Evolutionary conservation across 2,113 vertebrate genomes (phyloP).

Genomic region (Scolopax mira): DNA sequence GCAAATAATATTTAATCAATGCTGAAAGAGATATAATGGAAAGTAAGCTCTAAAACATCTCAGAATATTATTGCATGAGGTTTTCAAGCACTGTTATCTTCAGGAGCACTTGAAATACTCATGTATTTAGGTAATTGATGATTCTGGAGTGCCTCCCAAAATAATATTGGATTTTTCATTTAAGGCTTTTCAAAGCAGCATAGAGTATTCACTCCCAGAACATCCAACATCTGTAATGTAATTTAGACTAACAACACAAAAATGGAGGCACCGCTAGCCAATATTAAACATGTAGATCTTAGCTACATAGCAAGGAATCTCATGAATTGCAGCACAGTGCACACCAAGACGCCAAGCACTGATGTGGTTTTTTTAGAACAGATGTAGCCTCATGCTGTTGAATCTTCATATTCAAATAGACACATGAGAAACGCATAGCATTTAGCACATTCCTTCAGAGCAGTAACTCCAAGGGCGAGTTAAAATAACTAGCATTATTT

Average conservation of each 20-base stretch:
- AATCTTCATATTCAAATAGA: constrained; percentile 53
- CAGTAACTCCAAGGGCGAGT: neutral
- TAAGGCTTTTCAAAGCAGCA: constrained; percentile 17
- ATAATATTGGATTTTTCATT: constrained; percentile 43
- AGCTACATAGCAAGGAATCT: neutral
- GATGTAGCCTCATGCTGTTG: constrained; percentile 43
- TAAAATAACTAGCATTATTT: constrained; percentile 56
- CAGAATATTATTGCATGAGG: constrained; percentile 17
- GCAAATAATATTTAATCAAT: constrained; percentile 47
- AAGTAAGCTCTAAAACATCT: constrained; percentile 18
- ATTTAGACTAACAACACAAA: constrained; percentile 15
- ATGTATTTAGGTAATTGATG: constrained; percentile 43
- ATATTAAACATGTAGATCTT: constrained; percentile 51
- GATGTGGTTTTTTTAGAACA: constrained; percentile 28
- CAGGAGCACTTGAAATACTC: constrained; percentile 50
- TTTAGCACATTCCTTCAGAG: constrained; percentile 47
- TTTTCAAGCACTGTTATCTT: constrained; percentile 51
- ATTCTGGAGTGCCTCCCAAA: constrained; percentile 48
- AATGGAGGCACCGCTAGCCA: neutral
- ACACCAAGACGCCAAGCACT: neutral
- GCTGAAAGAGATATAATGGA: constrained; percentile 35
- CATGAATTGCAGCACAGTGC: neutral
- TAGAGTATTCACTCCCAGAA: neutral
- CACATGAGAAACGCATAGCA: constrained; percentile 22
- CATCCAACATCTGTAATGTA: constrained; percentile 42